Conservation (phyloP, 2,888 invertebrate species). For the Hedychridium roseum region DNA sequence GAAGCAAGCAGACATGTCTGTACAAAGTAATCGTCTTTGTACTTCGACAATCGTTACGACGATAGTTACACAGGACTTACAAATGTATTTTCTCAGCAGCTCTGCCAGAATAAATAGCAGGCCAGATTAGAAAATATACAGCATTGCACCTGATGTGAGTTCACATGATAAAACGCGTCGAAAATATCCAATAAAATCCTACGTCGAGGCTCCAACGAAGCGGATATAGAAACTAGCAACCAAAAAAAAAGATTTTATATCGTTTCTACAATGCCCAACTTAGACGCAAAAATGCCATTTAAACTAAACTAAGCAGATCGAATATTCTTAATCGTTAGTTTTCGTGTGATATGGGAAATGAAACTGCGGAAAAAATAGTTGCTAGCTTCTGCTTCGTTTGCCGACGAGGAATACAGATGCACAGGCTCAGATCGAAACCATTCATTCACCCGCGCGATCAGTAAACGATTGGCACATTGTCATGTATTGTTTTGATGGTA, state of each 20-base stretch:
- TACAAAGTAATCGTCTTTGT: slow-evolving; percentile 30
- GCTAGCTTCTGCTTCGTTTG: no score
- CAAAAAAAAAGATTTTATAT: no score
- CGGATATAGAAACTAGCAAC: no score
- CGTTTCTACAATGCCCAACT: no score
- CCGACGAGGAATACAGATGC: slow-evolving; percentile 45
- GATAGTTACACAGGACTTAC: no score
- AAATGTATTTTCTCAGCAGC: no score
- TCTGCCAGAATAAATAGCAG: slow-evolving; percentile 42
- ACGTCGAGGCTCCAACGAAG: slow-evolving; percentile 41
- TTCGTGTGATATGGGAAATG: no score
- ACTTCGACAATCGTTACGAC: slow-evolving; percentile 15
- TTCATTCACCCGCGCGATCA: slow-evolving; percentile 15
- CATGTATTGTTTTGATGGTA: slow-evolving; percentile 9
- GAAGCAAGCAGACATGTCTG: slow-evolving; percentile 39
- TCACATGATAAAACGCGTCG: slow-evolving; percentile 43
- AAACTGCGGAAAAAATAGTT: no score
- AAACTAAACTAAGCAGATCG: no score
- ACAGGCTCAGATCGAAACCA: slow-evolving; percentile 3
- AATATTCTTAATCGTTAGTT: no score
- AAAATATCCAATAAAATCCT: slow-evolving; percentile 44
- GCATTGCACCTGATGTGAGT: slow-evolving; percentile 44
- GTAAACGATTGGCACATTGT: slow-evolving; percentile 25
- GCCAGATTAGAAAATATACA: slow-evolving; percentile 45
- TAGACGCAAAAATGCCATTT: no score